Base-by-base conservation (phyloP, 2,888 invertebrate genomes). In the Galerucella nymphaeae region DNA sequence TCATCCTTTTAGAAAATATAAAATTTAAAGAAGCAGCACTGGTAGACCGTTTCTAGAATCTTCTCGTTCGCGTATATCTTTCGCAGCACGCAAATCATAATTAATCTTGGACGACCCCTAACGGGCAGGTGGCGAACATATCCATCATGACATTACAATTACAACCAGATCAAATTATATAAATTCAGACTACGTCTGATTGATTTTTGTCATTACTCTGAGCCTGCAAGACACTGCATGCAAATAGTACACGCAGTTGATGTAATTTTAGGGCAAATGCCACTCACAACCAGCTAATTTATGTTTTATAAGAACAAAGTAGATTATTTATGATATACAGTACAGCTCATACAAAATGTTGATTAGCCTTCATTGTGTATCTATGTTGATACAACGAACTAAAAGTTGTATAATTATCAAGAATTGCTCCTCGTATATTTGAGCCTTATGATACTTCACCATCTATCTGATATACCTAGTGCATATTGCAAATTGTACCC, bases 1-100 rank as follows among this genome's bases (percentile, higher is more conserved):
- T n/a, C n/a, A n/a, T n/a, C n/a, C n/a, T n/a, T n/a, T n/a, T n/a
- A n/a, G n/a, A n/a, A n/a, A n/a, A n/a, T n/a, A n/a, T n/a, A n/a
- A n/a, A n/a, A n/a, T n/a, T n/a, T n/a, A n/a, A n/a, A n/a, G n/a
- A n/a, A n/a, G n/a, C n/a, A n/a, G n/a, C n/a, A n/a, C n/a, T n/a
- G n/a, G n/a, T n/a, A n/a, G n/a, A n/a, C n/a, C n/a, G n/a, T n/a
- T n/a, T 16, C 14, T 41, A 70, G 71, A 61, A 50, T 72, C 55
- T 18, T 57, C 48, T 59, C 38, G 20, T 67, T 77, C 74, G 74
- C 75, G 77, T 79, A 77, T 74, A 78, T 77, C 76, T n/a, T n/a
- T 77, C 80, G 76, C 78, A 77, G 76, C 80, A 79, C 78, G 78
- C 76, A 80, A 78, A 74, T 72, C 72, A 79, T 80, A 79, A 81